Base-by-base conservation (phyloP, 2,888 invertebrate species). In the Scaptomyza caliginosa region DNA sequence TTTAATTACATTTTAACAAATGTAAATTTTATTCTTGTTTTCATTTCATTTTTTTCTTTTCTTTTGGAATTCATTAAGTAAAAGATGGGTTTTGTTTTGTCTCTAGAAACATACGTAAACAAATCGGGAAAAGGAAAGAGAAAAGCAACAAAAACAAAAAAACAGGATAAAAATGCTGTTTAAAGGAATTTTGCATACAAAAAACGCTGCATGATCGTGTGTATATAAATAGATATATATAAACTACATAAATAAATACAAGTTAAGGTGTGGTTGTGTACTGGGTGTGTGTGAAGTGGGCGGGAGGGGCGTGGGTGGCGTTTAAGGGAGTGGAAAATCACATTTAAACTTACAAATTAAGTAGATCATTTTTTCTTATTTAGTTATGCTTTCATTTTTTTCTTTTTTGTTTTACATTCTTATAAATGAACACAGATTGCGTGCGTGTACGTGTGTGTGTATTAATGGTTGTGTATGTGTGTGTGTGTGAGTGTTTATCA, bases 351-450 rank as follows among this genome's bases (percentile, higher is more conserved):
- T 83, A 77, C 40, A 59, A 77, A 77, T 79, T 68, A 81, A 73
- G 68, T 68, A 43, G 45, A 46, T 34, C n/a, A 46, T 62, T 59
- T 54, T 6, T 62, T 55, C 49, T 11, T 6, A 28, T 46, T 36
- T 32, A 7, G n/a, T 32, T 48, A 52, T 26, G 17, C 17, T 23
- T 40, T 40, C 30, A 6, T 32, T 49, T 46, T 30, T 48, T 34
- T 30, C 13, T 32, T 34, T 8, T n/a, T 30, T 30, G 11, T 13
- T 13, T 32, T 28, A 21, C 26, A 34, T 56, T 55, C 50, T 62
- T 54, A 69, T 67, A 79, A 76, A 83, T 83, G 86, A 83, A 83
- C 83, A 83, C 83, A 83, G 71, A 76, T 83, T 68, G 57, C 64
- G 77, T 77, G 77, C 58, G 55, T 67, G 65, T 32, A 28, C 45